Conservation (phyloP, 2,797 vertebrate species). For the Labroides dimidiatus region DNA sequence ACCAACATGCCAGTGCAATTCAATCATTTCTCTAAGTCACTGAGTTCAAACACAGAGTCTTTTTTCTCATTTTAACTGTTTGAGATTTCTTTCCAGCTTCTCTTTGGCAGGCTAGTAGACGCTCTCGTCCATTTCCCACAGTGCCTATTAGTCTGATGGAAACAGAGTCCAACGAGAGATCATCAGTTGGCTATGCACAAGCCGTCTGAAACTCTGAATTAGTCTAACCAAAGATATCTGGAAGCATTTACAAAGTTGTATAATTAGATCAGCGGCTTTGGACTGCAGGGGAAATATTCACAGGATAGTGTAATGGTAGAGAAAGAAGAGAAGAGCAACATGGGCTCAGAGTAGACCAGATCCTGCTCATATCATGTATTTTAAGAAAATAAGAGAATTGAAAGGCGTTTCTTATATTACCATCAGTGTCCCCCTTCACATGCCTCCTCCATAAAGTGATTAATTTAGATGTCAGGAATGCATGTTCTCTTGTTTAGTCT, state of each 20-base stretch:
- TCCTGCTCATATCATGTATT: slow-evolving; percentile 46
- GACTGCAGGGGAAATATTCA: slow-evolving; percentile 74
- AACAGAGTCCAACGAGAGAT: slow-evolving; percentile 44
- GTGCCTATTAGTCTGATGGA: slow-evolving; percentile 40
- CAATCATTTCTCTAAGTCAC: slow-evolving; percentile 6
- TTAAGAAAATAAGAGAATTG: slow-evolving; percentile 61
- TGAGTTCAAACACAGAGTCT: slow-evolving; percentile 27
- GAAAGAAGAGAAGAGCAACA: slow-evolving; percentile 50
- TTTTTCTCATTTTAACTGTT: slow-evolving; percentile 34
- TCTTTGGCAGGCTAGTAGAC: slow-evolving; percentile 24
- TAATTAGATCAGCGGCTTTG: slow-evolving; percentile 73
- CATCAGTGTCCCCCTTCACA: slow-evolving; percentile 28
- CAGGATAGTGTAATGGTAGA: slow-evolving; percentile 69
- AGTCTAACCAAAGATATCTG: slow-evolving; percentile 69
- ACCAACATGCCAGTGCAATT: neutral
- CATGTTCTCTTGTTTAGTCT: slow-evolving; percentile 63
- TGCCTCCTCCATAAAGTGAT: slow-evolving; percentile 43
- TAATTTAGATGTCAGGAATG: slow-evolving; percentile 52
- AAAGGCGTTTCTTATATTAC: slow-evolving; percentile 46
- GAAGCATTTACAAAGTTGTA: slow-evolving; percentile 74
- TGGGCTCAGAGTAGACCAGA: slow-evolving; percentile 7
- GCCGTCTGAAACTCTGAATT: slow-evolving; percentile 23
- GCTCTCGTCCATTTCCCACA: slow-evolving; percentile 18
- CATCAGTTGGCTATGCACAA: slow-evolving; percentile 43
- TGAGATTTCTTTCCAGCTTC: slow-evolving; percentile 30